Evolutionary conservation across 1,140 invertebrate species (phyloP), one percentile per base, ranked within the genome.

Genomic region (Drosophila fuyamai): DNA sequence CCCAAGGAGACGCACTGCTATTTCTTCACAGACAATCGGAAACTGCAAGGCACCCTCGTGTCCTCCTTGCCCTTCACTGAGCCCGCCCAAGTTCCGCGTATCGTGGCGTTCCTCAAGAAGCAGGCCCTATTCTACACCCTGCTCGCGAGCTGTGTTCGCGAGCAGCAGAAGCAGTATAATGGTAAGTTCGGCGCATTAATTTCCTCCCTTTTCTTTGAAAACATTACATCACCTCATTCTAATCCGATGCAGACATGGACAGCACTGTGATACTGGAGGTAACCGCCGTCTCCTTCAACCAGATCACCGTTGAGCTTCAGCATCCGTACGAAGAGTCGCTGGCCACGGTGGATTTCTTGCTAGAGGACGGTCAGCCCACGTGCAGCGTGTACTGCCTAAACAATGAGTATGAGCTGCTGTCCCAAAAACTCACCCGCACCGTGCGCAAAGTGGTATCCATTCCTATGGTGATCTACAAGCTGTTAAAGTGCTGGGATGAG

Each of bases 1-100:
- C 97, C 97, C 0, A 98, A 98, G 90, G 98, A 99, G 88, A 95
- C 96, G 38, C 98, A 99, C 91, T 97, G 97, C 90, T 99, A 98
- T 91, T 98, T 97, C 92, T 94, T 99, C 93, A 98, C 97, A 4
- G 96, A 97, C 88, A 95, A 95, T 65, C 95, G 95, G 73, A 95
- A 94, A 12, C 94, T 98, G 92, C 95, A 83, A 51, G 98, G 97
- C 4, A 95, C 97, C 35, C 92, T 98, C 79, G 95, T 99, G 14
- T 94, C 94, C 16, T 96, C 95, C 57, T 96, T 99, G 65, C 97
- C 97, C 0, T 99, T 99, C 92, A 98, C 97, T 3, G 98, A 99
- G 93, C 98, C 98, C 3, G 96, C 96, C 7, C 97, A 98, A 90
- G 97, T 99, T n/a, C 96, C 97, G 13, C 95, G 96, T 80, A 97